Evolutionary conservation across 2,888 invertebrate genomes (phyloP).

Genomic region (Protophormia terraenovae): DNA sequence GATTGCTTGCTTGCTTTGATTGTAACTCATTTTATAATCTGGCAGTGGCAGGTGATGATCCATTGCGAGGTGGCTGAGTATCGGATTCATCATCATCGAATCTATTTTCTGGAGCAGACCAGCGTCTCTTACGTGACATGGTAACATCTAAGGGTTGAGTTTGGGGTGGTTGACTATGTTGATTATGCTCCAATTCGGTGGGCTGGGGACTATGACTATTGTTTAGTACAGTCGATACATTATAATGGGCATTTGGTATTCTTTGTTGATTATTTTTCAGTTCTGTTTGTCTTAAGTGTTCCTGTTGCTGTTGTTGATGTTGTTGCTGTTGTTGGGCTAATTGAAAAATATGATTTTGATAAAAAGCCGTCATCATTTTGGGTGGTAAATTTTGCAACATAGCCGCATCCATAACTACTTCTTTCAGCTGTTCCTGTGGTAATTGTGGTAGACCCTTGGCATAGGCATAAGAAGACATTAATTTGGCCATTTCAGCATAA

Average conservation of each 20-base stretch:
- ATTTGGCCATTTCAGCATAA: constrained; percentile 67
- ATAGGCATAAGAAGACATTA: constrained; percentile 62
- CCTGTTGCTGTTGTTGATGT: constrained; percentile 48
- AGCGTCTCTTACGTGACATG: constrained; percentile 79
- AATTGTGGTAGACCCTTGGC: constrained; percentile 61
- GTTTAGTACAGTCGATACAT: constrained; percentile 28
- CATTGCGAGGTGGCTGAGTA: constrained; percentile 57
- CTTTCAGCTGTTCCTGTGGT: constrained; percentile 66
- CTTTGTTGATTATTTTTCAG: constrained; percentile 47
- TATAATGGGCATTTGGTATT: constrained; percentile 18
- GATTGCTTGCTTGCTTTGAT: background rate
- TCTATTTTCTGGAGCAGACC: constrained; percentile 83
- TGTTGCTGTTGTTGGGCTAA: constrained; percentile 54
- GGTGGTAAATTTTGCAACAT: constrained; percentile 56
- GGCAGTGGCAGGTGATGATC: constrained; percentile 53
- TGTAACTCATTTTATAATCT: constrained; percentile 61
- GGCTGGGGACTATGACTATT: constrained; percentile 46
- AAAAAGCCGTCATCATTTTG: constrained; percentile 56
- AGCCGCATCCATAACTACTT: constrained; percentile 46
- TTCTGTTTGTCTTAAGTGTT: constrained; percentile 50
- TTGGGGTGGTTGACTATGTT: constrained; percentile 60
- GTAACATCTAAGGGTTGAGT: constrained; percentile 71
- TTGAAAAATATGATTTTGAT: constrained; percentile 61
- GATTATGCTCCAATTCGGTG: constrained; percentile 45
- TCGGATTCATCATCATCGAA: constrained; percentile 73